Base-by-base conservation (phyloP, 1,140 invertebrate genomes). In the Drosophila pachea region DNA sequence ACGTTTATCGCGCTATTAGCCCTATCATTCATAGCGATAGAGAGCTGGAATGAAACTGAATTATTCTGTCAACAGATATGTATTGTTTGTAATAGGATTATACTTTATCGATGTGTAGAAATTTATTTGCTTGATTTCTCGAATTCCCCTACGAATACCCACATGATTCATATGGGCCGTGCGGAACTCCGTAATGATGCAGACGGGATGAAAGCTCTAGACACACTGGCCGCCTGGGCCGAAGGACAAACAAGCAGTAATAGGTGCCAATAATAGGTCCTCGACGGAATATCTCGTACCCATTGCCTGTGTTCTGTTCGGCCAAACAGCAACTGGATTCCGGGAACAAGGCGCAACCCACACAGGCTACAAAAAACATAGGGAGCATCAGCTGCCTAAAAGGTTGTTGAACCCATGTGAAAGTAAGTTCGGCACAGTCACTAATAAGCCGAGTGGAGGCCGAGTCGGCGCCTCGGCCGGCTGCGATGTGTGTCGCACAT, bases 401-500 rank as follows among this genome's bases (percentile, higher is more conserved):
- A 86, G 81, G 81, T 86, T 81, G 72, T 67, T 86, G 81, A 86
- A 86, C 81, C 42, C 61, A 60, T 76, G 76, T 61, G 76, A 86
- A 79, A 86, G 76, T 81, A 56, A 76, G 64, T 59, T 59, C 68
- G 43, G 56, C 40, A 31, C 62, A 52, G 66, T 61, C 56, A 55
- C 49, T 56, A 42, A 55, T 42, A 60, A 60, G 55, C 65, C 54
- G 50, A 65, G 43, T 67, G 53, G 63, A 71, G 72, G 74, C 49
- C 58, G 74, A 73, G 43, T 72, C 58, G 72, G 67, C 43, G 40
- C 62, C 73, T 22, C 22, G 22, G 22, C 22, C 64, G 68, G 64
- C 77, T 68, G 76, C 81, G 74, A 86, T 81, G 76, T 86, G 61
- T 87, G 86, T 84, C 86, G 86, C 69, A 78, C 68, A 76, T 78